Percentiles rank a stretch among this genome's conserved stretches.
Conservation (phyloP, 2,888 invertebrate species). For the Odontocerum albicorne region DNA sequence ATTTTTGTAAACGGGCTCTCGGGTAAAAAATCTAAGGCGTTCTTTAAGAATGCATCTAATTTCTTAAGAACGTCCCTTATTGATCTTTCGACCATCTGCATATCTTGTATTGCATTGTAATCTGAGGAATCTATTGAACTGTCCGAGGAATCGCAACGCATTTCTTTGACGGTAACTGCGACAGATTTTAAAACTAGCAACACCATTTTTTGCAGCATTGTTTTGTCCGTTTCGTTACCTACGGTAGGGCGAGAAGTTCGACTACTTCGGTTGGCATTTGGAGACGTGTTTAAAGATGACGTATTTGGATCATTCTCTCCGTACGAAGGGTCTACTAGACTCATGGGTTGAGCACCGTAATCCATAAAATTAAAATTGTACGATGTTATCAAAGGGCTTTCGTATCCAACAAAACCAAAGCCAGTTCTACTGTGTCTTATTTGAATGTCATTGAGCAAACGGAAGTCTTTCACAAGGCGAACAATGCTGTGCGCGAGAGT, state of each 20-base stretch:
- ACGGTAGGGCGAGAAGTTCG: constrained; percentile 1
- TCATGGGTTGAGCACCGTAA: constrained; percentile 45
- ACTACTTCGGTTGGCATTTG: not conserved
- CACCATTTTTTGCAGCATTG: constrained; percentile 83
- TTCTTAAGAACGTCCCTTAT: constrained; percentile 82
- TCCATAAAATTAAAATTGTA: constrained; percentile 47
- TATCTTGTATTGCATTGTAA: constrained; percentile 85
- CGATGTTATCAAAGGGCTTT: constrained; percentile 48
- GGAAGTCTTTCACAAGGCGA: constrained; percentile 81
- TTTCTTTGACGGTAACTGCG: constrained; percentile 88
- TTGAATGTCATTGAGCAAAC: constrained; percentile 65
- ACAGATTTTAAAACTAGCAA: constrained; percentile 86
- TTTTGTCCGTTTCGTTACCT: constrained; percentile 66
- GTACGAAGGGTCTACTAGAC: constrained; percentile 53
- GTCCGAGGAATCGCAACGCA: constrained; percentile 83
- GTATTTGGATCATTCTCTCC: constrained; percentile 38
- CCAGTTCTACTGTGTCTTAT: constrained; percentile 51
- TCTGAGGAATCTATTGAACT: constrained; percentile 83
- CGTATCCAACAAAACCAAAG: constrained; percentile 53
- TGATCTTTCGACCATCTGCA: constrained; percentile 84
- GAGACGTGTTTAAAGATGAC: not conserved
- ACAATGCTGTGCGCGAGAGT: constrained; percentile 83
- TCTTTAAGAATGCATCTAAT: constrained; percentile 80
- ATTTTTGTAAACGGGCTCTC: constrained; percentile 87
- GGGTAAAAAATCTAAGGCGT: constrained; percentile 81